Conservation (phyloP, 2,888 invertebrate genomes). For the Dendrolimus pini region DNA sequence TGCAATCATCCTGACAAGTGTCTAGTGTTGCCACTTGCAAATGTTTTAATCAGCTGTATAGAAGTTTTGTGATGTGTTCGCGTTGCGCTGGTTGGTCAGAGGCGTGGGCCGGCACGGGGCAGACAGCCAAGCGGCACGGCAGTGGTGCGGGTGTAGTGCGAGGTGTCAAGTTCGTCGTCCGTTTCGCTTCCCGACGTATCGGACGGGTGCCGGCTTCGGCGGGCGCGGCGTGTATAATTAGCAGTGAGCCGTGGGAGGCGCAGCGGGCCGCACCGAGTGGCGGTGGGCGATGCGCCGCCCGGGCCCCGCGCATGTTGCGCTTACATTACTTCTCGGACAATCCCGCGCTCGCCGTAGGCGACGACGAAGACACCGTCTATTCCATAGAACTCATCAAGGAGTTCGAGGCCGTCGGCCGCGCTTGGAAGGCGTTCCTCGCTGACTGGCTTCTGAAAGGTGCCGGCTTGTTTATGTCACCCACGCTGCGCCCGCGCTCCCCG, state of each 20-base stretch:
- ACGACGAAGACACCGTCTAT: conserved; percentile 80
- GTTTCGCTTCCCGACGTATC: conserved; percentile 15
- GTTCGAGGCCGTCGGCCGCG: conserved; percentile 87
- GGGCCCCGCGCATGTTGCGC: conserved; percentile 83
- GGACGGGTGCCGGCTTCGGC: conserved; percentile 22
- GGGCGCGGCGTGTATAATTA: conserved; percentile 55
- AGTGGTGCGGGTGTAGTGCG: conserved; percentile 21
- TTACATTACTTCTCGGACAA: conserved; percentile 90
- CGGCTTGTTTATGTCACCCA: conserved; percentile 51
- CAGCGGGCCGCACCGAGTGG: conserved; percentile 65
- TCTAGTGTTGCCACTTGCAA: too few relatives aligned
- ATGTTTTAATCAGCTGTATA: not conserved
- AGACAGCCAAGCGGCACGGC: conserved; percentile 40
- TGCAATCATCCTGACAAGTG: too few relatives aligned
- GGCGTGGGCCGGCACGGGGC: conserved; percentile 22
- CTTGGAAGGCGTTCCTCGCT: conserved; percentile 85
- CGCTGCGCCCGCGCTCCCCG: conserved; percentile 22
- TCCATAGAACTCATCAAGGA: conserved; percentile 91
- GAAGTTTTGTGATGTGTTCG: conserved; percentile 20
- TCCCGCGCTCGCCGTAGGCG: conserved; percentile 81
- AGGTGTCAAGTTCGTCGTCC: conserved; percentile 27
- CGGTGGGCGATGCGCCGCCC: conserved; percentile 65
- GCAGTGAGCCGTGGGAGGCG: conserved; percentile 72
- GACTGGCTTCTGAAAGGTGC: conserved; percentile 79
- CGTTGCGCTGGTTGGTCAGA: conserved; percentile 21